Base-by-base conservation (phyloP, 2,888 invertebrate genomes). In the Melanchra persicariae region DNA sequence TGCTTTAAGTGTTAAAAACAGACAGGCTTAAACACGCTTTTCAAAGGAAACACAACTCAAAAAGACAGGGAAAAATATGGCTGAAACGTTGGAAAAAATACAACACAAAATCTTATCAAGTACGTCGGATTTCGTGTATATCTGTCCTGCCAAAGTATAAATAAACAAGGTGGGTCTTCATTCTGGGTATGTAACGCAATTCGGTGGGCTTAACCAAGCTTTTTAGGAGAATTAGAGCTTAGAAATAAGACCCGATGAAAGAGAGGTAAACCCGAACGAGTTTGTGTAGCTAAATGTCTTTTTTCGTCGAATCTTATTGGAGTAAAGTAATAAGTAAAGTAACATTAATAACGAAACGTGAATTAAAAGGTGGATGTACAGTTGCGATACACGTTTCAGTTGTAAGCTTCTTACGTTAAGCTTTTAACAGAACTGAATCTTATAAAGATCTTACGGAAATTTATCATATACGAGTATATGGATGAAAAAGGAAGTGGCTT, bases 361-460 rank as follows among this genome's bases (percentile, higher is more conserved):
- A 45, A 73, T 74, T 8, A 58, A 47, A 45, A 30, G 24, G 22
- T 26, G 22, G n/a, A 15, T 47, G 9, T 40, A 30, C n/a, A 7
- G 19, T 22, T 40, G 19, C 2, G 15, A 57, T 63, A 64, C 12
- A n/a, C 17, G 12, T 43, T 47, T 57, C 43, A 19, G 34, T 34
- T 26, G n/a, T 54, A 59, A 74, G 37, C n/a, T 65, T 58, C 34
- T 43, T 70, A 37, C 12, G 5, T 22, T 47, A 61, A 55, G 54
- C 26, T 70, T 70, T 40, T 19, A 70, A 37, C 26, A 15, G 19
- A 47, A 40, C 45, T 34, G 24, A n/a, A n/a, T n/a, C n/a, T 7
- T 52, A 2, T 52, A 17, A 26, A 17, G 6, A n/a, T 15, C 7
- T 1, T 5, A 17, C 43, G 17, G n/a, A n/a, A n/a, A n/a, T n/a